These are phyloP conservation scores for Bufotes viridis DNA, from an alignment of 2,797 vertebrate genomes.

Conservation along the genomic window DNA sequence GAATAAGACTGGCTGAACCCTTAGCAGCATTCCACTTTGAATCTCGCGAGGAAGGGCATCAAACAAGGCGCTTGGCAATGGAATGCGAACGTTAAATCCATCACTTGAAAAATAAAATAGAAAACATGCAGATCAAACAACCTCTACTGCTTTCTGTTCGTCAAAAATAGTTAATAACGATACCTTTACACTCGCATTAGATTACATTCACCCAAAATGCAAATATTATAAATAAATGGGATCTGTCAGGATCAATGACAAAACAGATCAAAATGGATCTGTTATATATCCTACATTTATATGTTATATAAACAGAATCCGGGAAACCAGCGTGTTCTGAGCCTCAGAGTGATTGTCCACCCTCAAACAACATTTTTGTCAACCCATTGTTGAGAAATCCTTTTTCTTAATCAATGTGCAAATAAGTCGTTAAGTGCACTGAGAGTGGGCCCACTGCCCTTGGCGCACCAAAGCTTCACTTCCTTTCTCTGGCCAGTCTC, in stretches of 20 bases:
- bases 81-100: constrained; percentile 95
- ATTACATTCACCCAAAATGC: background rate
- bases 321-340: too few relatives aligned
- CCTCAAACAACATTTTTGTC: too few relatives aligned
- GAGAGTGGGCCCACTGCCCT: too few relatives aligned
- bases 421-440: too few relatives aligned
- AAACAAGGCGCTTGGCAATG: constrained; percentile 89
- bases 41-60: constrained; percentile 93
- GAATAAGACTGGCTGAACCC: constrained; percentile 95
- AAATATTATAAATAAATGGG: too few relatives aligned
- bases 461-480: too few relatives aligned
- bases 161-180: background rate
- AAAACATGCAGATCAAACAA: background rate
- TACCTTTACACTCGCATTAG: background rate
- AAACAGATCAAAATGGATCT: background rate
- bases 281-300: background rate
- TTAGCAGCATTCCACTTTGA: constrained; percentile 96
- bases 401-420: too few relatives aligned
- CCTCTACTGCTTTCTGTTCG: background rate
- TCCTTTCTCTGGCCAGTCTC: too few relatives aligned
- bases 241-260: background rate
- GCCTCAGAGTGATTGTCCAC: too few relatives aligned
- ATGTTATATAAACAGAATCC: too few relatives aligned
- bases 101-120: constrained; percentile 70
- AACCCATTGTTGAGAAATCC: too few relatives aligned